Conservation (phyloP, 64 coral and sea anemone genomes). For the Dendronephthya gigantea region DNA sequence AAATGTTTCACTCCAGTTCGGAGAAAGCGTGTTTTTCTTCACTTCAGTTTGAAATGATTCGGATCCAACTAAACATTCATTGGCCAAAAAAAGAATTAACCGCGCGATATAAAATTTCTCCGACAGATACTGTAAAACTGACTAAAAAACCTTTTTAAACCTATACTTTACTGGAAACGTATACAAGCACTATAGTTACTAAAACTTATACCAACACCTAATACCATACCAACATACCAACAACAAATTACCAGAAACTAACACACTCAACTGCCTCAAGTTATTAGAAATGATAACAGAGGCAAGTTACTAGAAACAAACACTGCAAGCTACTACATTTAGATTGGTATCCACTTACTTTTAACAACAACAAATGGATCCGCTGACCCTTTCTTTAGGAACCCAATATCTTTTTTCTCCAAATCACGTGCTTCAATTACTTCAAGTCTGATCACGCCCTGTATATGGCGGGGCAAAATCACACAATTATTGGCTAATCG, state of each 20-base stretch:
- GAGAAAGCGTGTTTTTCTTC: slow-evolving; percentile 74
- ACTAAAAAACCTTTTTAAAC: background rate
- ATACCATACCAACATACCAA: too few relatives aligned
- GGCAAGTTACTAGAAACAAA: too few relatives aligned
- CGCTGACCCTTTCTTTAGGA: slow-evolving; percentile 84
- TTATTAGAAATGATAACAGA: too few relatives aligned
- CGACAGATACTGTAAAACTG: too few relatives aligned
- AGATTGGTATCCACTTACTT: slow-evolving; percentile 23
- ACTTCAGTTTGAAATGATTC: slow-evolving; percentile 75
- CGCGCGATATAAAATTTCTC: too few relatives aligned
- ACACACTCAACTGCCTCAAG: too few relatives aligned
- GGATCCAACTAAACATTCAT: slow-evolving; percentile 81
- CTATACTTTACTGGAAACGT: too few relatives aligned
- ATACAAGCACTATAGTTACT: too few relatives aligned
- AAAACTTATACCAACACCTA: too few relatives aligned
- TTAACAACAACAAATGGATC: slow-evolving; percentile 83
- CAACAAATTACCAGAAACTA: too few relatives aligned
- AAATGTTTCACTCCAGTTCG: slow-evolving; percentile 93
- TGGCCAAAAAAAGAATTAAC: background rate
- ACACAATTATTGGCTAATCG: background rate
- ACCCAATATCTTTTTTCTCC: slow-evolving; percentile 79
- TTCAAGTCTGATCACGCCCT: slow-evolving; percentile 88
- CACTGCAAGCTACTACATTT: too few relatives aligned
- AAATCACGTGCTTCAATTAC: slow-evolving; percentile 85
- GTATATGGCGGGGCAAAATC: background rate